Conservation (phyloP, 2,113 vertebrate species). For the Centrocercus urophasianus region DNA sequence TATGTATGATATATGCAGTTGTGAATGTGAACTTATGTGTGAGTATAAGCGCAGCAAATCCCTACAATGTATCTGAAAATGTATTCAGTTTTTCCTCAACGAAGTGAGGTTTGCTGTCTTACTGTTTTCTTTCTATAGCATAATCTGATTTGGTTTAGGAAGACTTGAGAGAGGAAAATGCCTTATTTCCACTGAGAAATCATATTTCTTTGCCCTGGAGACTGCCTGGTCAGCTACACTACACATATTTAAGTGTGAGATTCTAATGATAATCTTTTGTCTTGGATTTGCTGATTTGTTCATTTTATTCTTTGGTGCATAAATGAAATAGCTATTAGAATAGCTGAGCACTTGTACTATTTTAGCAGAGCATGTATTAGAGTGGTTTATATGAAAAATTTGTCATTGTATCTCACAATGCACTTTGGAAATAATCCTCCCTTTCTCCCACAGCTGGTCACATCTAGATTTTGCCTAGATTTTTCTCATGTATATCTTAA, state of each 20-base stretch:
- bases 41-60: neutral
- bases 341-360: neutral
- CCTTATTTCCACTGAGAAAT: neutral
- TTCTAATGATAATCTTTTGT: neutral
- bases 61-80: neutral
- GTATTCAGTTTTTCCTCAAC: neutral
- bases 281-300: neutral
- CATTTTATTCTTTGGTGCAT: neutral
- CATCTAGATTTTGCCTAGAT: neutral
- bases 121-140: neutral
- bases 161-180: neutral
- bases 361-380: neutral
- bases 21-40: fast-evolving
- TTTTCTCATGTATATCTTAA: neutral
- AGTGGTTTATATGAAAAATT: neutral
- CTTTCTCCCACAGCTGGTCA: neutral
- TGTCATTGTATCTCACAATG: neutral
- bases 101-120: neutral
- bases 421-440: neutral
- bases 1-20: neutral
- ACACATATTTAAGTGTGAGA: neutral
- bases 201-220: neutral
- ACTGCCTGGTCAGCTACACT: neutral
- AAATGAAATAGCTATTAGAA: neutral
- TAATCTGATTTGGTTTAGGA: neutral